A percentile compares a stretch with the other conserved stretches of the same genome.
Evolutionary conservation across 1,140 invertebrate species (phyloP).

Genomic region (Penaeus chinensis): DNA sequence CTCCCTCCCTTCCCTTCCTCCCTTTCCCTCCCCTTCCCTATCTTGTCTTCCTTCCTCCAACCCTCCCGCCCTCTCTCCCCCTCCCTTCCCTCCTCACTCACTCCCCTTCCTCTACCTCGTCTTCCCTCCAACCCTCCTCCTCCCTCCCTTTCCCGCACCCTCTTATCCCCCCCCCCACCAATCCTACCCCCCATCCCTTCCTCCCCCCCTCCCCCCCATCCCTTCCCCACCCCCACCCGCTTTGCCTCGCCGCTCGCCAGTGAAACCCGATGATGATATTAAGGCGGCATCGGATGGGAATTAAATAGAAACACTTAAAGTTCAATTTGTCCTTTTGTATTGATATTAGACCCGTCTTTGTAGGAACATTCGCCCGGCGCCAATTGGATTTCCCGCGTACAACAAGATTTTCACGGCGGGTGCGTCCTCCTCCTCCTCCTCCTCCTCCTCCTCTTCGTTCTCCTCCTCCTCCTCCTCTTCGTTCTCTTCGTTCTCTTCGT

Average conservation of each 20-base stretch:
- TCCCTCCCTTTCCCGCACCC: too few relatives aligned
- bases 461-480: not conserved
- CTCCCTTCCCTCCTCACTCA: too few relatives aligned
- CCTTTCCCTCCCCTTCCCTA: too few relatives aligned
- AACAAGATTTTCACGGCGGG: not conserved
- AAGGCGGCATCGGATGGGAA: slow-evolving; percentile 28
- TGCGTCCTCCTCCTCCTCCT: not conserved
- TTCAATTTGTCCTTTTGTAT: slow-evolving; percentile 32
- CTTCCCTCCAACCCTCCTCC: too few relatives aligned
- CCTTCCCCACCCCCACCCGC: not conserved
- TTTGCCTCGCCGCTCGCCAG: slow-evolving; percentile 17
- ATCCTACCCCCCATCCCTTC: too few relatives aligned
- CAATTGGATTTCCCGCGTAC: not conserved
- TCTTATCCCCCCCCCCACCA: too few relatives aligned
- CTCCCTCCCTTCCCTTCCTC: too few relatives aligned
- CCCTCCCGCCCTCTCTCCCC: too few relatives aligned
- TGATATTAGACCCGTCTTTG: slow-evolving; percentile 9
- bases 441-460: not conserved
- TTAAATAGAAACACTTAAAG: slow-evolving; percentile 42
- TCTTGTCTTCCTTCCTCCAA: too few relatives aligned
- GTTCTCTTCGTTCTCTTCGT: not conserved
- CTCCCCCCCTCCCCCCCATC: not conserved
- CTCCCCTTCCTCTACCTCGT: too few relatives aligned
- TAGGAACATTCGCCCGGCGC: not conserved
- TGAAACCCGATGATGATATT: slow-evolving; percentile 34